These are phyloP conservation scores for Anastrepha obliqua DNA, from an alignment of 1,140 invertebrate species.

Conservation along the genomic window DNA sequence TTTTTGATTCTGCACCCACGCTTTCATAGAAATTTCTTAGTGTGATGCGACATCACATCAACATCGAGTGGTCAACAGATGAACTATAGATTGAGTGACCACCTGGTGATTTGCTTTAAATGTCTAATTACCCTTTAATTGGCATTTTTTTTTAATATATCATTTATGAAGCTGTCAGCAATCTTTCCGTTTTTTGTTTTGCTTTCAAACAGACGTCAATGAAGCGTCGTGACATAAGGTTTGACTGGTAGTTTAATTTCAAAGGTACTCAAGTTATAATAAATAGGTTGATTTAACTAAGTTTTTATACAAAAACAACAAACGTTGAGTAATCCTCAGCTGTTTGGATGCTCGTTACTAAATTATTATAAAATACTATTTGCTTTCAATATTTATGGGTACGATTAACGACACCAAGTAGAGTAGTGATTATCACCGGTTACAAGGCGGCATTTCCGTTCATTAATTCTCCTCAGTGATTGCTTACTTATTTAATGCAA, in stretches of 20 bases:
- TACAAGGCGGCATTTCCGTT: conserved; percentile 24
- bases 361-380: conserved; percentile 14
- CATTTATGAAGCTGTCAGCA: neutral
- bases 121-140: neutral
- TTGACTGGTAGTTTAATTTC: neutral
- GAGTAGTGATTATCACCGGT: neutral
- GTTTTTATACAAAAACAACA: no score
- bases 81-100: neutral
- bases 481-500: neutral
- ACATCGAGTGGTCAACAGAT: neutral
- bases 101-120: neutral
- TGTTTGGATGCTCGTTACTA: neutral
- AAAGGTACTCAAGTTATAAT: neutral
- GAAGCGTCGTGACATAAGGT: neutral
- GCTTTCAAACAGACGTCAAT: conserved; percentile 7
- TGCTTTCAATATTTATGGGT: neutral
- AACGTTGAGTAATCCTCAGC: neutral
- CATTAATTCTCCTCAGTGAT: neutral
- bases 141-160: neutral
- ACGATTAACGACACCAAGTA: neutral
- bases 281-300: neutral
- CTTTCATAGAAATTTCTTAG: neutral
- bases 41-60: neutral
- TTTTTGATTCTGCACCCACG: conserved; percentile 19
- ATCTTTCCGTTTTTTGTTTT: neutral